phyloP scores from a whole-genome alignment of 1,140 invertebrate genomes.

The Hylaeus volcanicus region DNA sequence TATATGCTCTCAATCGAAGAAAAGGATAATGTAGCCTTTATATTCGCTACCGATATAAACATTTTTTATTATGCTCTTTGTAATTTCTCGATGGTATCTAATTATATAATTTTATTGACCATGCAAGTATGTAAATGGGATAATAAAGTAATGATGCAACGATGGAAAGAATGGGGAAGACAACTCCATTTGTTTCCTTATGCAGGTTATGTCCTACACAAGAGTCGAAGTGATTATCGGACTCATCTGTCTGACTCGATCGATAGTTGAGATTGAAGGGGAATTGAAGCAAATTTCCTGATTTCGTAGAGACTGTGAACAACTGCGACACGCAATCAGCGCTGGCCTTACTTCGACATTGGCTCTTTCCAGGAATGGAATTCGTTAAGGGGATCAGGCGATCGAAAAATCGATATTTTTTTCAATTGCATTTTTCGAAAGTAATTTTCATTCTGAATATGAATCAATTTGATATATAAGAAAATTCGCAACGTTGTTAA shows the following conservation, averaged over 20 bases:
- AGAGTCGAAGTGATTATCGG: neutral
- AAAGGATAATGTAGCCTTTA: too few relatives aligned
- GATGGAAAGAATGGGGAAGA: neutral
- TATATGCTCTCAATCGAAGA: too few relatives aligned
- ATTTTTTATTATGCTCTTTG: too few relatives aligned
- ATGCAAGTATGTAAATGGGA: too few relatives aligned
- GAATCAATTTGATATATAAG: too few relatives aligned
- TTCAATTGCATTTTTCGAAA: too few relatives aligned
- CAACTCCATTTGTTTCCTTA: neutral
- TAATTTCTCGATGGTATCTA: too few relatives aligned
- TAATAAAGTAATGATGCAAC: neutral
- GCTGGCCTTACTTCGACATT: neutral
- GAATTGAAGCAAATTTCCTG: neutral
- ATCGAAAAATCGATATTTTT: neutral
- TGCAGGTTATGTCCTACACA: neutral
- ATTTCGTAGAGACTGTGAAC: constrained; percentile 15
- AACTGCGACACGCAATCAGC: neutral
- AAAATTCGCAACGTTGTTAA: too few relatives aligned
- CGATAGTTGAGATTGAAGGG: neutral
- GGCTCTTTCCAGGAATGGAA: neutral
- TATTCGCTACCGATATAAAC: too few relatives aligned
- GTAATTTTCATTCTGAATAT: too few relatives aligned
- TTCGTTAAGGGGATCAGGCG: neutral
- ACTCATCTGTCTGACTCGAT: constrained; percentile 6
- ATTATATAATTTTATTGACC: neutral